These are phyloP conservation scores for Telmatochromis sp. DNA, from an alignment of 2,113 vertebrate genomes.

Conservation along the genomic window DNA sequence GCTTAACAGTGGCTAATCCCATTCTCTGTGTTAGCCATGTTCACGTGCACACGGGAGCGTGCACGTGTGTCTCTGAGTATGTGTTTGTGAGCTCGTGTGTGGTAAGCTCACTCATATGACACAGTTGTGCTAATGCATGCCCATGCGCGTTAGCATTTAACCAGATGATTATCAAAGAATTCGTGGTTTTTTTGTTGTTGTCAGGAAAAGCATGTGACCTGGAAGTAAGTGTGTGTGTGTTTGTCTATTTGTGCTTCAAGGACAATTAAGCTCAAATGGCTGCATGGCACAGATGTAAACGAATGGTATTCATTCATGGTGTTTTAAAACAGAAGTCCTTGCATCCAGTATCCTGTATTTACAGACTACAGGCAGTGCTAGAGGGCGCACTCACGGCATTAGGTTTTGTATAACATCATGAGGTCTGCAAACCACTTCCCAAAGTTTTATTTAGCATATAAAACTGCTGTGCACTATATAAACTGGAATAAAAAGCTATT, in stretches of 20 bases:
- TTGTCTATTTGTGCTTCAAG: background rate
- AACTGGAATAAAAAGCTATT: background rate
- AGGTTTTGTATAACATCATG: background rate
- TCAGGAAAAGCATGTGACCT: constrained; percentile 41
- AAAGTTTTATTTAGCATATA: background rate
- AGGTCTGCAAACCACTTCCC: background rate
- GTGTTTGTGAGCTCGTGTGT: background rate
- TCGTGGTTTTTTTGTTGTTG: background rate
- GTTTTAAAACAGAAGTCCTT: background rate
- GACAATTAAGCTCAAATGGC: background rate
- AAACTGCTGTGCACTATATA: background rate
- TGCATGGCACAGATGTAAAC: background rate
- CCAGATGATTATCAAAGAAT: constrained; percentile 43
- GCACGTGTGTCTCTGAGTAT: background rate
- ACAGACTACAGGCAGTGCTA: background rate
- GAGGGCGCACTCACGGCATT: background rate
- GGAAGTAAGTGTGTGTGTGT: constrained; percentile 1
- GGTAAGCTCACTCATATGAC: constrained; percentile 55
- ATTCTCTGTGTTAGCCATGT: background rate
- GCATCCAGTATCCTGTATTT: background rate
- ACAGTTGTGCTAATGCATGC: constrained; percentile 24
- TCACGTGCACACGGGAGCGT: background rate
- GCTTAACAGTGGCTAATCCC: constrained; percentile 42
- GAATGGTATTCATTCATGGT: background rate
- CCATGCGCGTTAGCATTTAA: constrained; percentile 37